Base-by-base conservation (phyloP, 2,797 vertebrate genomes). In the Tangara arthus region DNA sequence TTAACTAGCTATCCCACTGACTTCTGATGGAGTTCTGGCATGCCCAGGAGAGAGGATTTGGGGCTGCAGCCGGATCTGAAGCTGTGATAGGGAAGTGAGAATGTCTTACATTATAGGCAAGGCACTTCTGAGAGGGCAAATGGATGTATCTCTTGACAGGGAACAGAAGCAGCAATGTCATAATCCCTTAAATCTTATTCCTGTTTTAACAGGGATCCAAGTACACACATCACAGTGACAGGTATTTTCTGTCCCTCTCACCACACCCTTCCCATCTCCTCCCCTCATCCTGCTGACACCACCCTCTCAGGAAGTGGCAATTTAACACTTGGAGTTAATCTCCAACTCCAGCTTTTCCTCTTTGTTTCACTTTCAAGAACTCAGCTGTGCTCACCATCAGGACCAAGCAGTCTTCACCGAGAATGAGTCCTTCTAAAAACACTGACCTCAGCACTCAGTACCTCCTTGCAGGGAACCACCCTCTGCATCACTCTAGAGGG, bases 91-190 rank as follows among this genome's bases (percentile, higher is more conserved):
- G 69, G 79, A 91, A 78, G 57, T 4, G 5, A 93, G 32, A 65
- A 42, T 15, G 12, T 14, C 12, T n/a, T 30, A 34, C 47, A 17
- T 12, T 46, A n/a, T 2, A 70, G 19, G 37, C 35, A 68, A 71
- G 26, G 53, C 46, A 56, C 59, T 84, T 59, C 75, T 37, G 34
- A 84, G 39, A 53, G 26, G 19, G 46, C 18, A 39, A 37, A n/a
- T 0, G 0, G 39, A 63, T 1, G 0, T 2, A 28, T 24, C 76
- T 47, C 37, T 34, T 37, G 70, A n/a, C 20, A 59, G 9, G 26
- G 24, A 78, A 47, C 46, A 22, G 27, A 53, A 87, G 15, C 13
- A 82, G 46, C 13, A 21, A 28, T 32, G 12, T 32, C 19, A n/a
- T 35, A 73, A 78, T n/a, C 30, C 69, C 4, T 0, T 11, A 52